Percentiles rank a stretch among this genome's conserved stretches.
Evolutionary conservation across 2,113 vertebrate genomes (phyloP).

Genomic region (Malurus melanocephalus): DNA sequence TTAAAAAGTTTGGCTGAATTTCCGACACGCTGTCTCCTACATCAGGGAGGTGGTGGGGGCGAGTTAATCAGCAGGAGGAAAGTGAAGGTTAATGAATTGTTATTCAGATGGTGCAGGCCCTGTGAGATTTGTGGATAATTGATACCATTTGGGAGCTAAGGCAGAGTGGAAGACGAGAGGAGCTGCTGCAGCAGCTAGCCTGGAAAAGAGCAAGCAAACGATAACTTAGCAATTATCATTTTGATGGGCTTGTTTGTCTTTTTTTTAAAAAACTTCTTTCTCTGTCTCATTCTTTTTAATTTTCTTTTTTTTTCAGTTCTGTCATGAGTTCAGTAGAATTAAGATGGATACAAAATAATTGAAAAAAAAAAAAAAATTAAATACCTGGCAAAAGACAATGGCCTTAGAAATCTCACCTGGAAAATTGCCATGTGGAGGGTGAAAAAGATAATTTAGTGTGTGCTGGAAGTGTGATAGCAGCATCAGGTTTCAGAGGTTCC

Average conservation of each 20-base stretch:
- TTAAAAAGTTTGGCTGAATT: constrained; percentile 64
- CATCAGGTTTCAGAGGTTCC: background rate
- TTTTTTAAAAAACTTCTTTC: background rate
- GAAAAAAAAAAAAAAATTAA: background rate
- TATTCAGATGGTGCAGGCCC: constrained; percentile 68
- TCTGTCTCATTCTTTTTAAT: background rate
- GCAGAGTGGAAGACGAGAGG: constrained; percentile 42
- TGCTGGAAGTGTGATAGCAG: background rate
- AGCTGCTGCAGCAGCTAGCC: constrained; percentile 28
- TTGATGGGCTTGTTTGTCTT: constrained; percentile 55
- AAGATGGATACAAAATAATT: background rate
- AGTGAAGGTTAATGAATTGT: constrained; percentile 74
- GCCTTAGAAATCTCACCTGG: background rate
- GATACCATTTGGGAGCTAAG: constrained; percentile 68
- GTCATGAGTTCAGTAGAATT: background rate
- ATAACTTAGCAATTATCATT: constrained; percentile 72
- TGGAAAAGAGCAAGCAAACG: constrained; percentile 59
- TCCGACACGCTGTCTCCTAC: constrained; percentile 28
- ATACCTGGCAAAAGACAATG: background rate
- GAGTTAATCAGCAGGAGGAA: constrained; percentile 68
- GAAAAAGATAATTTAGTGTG: background rate
- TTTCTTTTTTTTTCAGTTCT: background rate
- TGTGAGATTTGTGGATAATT: constrained; percentile 72
- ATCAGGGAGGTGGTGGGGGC: constrained; percentile 28
- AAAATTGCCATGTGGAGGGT: background rate